Conservation (phyloP, 2,888 invertebrate genomes). For the Pandemis heparana region DNA sequence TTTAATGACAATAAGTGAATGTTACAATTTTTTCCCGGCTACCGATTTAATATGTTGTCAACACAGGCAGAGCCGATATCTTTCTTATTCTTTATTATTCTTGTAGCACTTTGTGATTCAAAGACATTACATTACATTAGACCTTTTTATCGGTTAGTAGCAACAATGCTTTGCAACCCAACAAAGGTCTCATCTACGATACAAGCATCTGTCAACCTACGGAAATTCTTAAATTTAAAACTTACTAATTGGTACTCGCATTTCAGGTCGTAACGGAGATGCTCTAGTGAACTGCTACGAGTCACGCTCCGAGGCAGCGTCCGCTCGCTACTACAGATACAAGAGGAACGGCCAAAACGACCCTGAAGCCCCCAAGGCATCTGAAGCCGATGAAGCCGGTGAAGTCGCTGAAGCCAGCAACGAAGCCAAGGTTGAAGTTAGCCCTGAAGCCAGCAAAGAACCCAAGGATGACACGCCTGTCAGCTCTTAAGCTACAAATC, state of each 20-base stretch:
- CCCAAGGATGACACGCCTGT: background rate
- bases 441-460: background rate
- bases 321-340: constrained; percentile 74
- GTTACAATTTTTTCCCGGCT: no score
- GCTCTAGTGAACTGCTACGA: constrained; percentile 86
- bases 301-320: constrained; percentile 70
- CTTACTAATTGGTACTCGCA: background rate
- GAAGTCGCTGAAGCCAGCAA: background rate
- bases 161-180: no score
- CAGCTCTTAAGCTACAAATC: constrained; percentile 10
- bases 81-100: no score
- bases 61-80: no score
- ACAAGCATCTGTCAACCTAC: background rate
- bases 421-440: constrained; percentile 9
- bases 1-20: no score
- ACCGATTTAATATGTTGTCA: no score
- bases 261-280: constrained; percentile 86
- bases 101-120: no score
- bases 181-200: no score
- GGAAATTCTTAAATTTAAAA: background rate
- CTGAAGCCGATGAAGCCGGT: constrained; percentile 45
- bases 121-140: no score
- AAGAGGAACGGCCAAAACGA: constrained; percentile 73
- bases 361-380: constrained; percentile 45
- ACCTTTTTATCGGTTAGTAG: no score